These are phyloP conservation scores for Enteromius afrohamiltoni DNA, from an alignment of 2,797 vertebrate species.

Conservation along the genomic window DNA sequence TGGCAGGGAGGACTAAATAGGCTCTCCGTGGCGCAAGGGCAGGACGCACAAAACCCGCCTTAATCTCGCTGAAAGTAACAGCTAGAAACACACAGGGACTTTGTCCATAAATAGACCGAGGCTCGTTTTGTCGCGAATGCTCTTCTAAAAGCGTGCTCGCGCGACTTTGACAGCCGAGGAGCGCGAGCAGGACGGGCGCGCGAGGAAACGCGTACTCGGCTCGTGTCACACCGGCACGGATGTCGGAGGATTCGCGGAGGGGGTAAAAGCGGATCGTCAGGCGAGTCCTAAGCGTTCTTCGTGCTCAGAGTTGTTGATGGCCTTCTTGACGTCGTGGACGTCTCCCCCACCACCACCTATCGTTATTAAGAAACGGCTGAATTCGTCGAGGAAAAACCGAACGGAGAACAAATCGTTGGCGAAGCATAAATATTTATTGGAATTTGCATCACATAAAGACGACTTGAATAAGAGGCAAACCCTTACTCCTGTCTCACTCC, in stretches of 20 bases:
- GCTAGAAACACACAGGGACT: slow-evolving; percentile 60
- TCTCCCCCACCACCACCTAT: slow-evolving; percentile 57
- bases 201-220: neutral
- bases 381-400: slow-evolving; percentile 66
- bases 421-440: slow-evolving; percentile 77
- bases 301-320: slow-evolving; percentile 47
- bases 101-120: slow-evolving; percentile 76
- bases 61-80: slow-evolving; percentile 42
- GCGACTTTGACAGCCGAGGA: neutral
- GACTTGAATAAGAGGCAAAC: slow-evolving; percentile 78
- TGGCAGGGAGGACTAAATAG: slow-evolving; percentile 24
- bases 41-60: slow-evolving; percentile 40
- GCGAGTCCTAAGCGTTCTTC: slow-evolving; percentile 4
- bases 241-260: neutral
- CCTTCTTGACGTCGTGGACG: slow-evolving; percentile 72
- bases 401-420: slow-evolving; percentile 66
- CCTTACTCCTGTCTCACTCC: slow-evolving; percentile 87
- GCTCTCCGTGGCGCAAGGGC: slow-evolving; percentile 32
- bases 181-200: neutral
- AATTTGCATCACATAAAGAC: slow-evolving; percentile 83
- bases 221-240: neutral
- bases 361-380: slow-evolving; percentile 61
- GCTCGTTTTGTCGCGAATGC: slow-evolving; percentile 66
- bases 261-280: neutral
- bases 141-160: slow-evolving; percentile 17